A percentile compares a stretch with the other conserved stretches of the same genome.
Conservation (phyloP, 2,113 vertebrate genomes). For the Bubo blakistoni region DNA sequence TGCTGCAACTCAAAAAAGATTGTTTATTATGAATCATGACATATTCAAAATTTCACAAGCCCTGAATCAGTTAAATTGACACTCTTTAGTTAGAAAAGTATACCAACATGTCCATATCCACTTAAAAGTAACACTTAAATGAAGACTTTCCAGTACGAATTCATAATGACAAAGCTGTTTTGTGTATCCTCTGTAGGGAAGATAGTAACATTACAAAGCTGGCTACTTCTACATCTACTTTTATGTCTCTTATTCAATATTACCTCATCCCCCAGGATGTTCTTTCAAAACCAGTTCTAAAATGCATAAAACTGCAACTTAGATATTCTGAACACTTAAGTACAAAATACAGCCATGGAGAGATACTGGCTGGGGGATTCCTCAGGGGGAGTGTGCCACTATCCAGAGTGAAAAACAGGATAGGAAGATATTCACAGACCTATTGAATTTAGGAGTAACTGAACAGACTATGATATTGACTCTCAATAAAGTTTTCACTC, state of each 20-base stretch:
- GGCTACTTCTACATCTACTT: neutral
- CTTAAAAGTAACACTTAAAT: neutral
- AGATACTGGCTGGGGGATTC: neutral
- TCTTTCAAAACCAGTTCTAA: conserved; percentile 3
- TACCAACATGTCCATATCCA: neutral
- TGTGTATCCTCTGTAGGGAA: neutral
- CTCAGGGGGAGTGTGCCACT: neutral
- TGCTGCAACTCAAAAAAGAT: neutral
- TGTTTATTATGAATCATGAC: neutral
- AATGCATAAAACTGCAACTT: neutral
- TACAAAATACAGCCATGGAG: neutral
- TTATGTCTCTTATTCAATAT: neutral
- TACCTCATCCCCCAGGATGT: neutral
- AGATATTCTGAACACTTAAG: neutral
- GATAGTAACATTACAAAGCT: neutral
- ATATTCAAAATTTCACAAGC: neutral
- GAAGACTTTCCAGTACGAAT: neutral
- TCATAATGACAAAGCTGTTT: neutral
- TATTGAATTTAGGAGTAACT: conserved; percentile 18
- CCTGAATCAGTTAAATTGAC: neutral
- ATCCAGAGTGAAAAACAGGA: neutral
- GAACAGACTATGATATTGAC: neutral
- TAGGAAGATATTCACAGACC: neutral
- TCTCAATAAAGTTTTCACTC: neutral
- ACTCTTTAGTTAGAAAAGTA: neutral